phyloP scores from a whole-genome alignment of 1,140 invertebrate genomes.

The Hylyphantes graminicola region DNA sequence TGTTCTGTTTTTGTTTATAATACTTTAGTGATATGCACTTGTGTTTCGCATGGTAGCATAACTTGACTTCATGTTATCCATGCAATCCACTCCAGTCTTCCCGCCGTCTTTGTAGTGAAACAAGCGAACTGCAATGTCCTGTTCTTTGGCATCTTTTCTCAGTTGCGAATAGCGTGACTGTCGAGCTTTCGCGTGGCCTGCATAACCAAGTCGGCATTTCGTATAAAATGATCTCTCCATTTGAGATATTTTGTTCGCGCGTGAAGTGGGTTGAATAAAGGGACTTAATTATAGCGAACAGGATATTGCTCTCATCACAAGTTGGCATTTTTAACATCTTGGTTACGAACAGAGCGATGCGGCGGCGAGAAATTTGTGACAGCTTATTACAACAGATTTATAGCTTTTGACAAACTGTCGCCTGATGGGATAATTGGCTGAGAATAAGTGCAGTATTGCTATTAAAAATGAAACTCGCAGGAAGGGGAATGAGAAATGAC shows the following conservation, averaged over 20 bases:
- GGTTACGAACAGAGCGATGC: conserved; percentile 35
- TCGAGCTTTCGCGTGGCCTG: conserved; percentile 17
- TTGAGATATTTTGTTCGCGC: conserved; percentile 38
- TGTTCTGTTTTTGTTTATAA: too few species aligned
- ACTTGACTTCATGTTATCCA: too few species aligned
- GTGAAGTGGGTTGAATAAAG: conserved; percentile 29
- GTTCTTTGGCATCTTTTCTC: neutral
- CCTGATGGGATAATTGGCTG: too few species aligned
- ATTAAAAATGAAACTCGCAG: too few species aligned
- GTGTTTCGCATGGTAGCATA: too few species aligned
- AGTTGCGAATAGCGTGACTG: conserved; percentile 29
- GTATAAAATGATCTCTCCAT: conserved; percentile 24
- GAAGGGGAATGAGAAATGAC: too few species aligned
- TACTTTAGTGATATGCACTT: too few species aligned
- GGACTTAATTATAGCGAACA: conserved; percentile 42
- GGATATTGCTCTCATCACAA: conserved; percentile 51
- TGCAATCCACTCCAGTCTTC: too few species aligned
- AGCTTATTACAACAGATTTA: conserved; percentile 56
- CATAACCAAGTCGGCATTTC: conserved; percentile 29
- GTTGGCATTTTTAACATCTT: conserved; percentile 49
- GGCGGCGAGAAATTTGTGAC: conserved; percentile 11
- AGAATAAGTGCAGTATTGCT: too few species aligned
- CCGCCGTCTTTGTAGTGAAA: too few species aligned
- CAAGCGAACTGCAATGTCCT: neutral
- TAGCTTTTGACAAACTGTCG: conserved; percentile 17